Evolutionary conservation across 2,113 vertebrate species (phyloP).

Genomic region (Martes martes): DNA sequence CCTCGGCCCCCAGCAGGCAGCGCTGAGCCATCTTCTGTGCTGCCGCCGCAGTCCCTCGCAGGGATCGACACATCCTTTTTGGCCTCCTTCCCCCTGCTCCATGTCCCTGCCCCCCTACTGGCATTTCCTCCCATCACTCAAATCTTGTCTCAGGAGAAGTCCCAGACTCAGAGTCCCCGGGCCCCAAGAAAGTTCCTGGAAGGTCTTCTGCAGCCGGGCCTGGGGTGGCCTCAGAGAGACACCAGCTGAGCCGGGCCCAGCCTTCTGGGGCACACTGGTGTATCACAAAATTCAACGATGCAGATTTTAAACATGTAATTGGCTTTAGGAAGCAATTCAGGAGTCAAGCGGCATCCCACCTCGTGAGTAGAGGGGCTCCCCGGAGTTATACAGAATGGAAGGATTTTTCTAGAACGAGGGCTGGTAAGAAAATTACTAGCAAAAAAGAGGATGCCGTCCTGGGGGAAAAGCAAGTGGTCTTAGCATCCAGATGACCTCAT

Average conservation of each 20-base stretch:
- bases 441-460: neutral
- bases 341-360: neutral
- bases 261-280: neutral
- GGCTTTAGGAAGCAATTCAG: neutral
- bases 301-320: neutral
- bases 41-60: accelerated
- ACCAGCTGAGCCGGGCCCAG: accelerated
- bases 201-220: neutral
- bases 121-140: neutral
- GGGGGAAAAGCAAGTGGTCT: neutral
- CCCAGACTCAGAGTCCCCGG: neutral
- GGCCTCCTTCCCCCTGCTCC: neutral
- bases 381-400: neutral
- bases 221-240: neutral
- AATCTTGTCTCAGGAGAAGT: neutral
- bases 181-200: neutral
- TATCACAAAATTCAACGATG: neutral
- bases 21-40: accelerated
- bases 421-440: neutral
- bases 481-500: neutral
- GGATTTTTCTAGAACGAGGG: neutral
- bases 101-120: accelerated
- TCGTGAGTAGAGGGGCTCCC: neutral
- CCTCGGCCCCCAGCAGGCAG: accelerated
- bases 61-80: neutral